phyloP scores from a whole-genome alignment of 1,140 invertebrate genomes.

The Macrobrachium rosenbergii region DNA sequence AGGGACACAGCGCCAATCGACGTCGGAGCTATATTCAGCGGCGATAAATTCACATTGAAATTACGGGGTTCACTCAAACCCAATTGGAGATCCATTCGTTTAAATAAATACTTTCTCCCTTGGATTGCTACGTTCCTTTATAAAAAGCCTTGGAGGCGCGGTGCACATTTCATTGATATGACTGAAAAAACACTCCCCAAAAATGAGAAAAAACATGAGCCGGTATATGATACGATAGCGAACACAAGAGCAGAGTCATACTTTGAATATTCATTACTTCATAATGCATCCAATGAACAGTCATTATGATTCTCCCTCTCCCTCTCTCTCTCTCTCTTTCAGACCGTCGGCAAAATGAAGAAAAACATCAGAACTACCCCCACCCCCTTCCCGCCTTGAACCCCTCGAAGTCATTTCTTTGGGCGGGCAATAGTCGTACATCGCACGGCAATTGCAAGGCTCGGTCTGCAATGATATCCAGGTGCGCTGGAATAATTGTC shows the following conservation, averaged over 20 bases:
- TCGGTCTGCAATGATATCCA: slow-evolving; percentile 58
- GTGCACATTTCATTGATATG: too few relatives aligned
- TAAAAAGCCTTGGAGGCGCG: too few relatives aligned
- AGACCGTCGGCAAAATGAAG: background rate
- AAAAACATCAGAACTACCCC: background rate
- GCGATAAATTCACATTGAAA: slow-evolving; percentile 49
- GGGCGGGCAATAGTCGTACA: slow-evolving; percentile 48
- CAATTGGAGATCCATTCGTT: slow-evolving; percentile 31
- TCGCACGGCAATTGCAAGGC: slow-evolving; percentile 58
- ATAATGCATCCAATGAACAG: too few relatives aligned
- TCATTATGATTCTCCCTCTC: background rate
- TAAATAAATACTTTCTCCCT: background rate
- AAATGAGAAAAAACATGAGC: too few relatives aligned
- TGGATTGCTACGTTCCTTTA: background rate
- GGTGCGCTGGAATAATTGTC: slow-evolving; percentile 57
- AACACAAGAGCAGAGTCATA: too few relatives aligned
- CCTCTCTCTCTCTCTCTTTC: background rate
- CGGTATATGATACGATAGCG: too few relatives aligned
- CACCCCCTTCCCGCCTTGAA: background rate
- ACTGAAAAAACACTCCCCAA: too few relatives aligned
- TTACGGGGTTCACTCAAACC: slow-evolving; percentile 32
- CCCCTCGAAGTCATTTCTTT: slow-evolving; percentile 37
- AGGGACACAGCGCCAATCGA: slow-evolving; percentile 54
- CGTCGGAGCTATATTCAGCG: slow-evolving; percentile 48
- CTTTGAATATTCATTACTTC: too few relatives aligned